Conservation (phyloP, 2,113 vertebrate species). For the Hoplias malabaricus region DNA sequence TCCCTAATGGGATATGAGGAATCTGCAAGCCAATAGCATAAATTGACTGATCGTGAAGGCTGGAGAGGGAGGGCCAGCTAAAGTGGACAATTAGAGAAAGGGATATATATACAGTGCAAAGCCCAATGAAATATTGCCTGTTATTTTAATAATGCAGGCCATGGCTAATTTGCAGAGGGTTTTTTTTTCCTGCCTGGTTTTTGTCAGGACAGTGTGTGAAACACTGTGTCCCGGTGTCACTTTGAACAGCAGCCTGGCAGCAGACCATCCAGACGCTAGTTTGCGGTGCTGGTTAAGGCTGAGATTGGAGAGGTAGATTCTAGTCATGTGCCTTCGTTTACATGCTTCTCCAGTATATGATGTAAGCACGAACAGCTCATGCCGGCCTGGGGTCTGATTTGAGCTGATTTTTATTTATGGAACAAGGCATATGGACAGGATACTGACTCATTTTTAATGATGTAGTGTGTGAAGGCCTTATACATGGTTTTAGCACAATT, state of each 20-base stretch:
- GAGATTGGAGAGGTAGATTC: neutral
- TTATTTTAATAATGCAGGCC: slow-evolving; percentile 99
- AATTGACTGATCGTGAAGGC: slow-evolving; percentile 88
- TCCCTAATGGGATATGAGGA: slow-evolving; percentile 88
- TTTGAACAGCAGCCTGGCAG: slow-evolving; percentile 84
- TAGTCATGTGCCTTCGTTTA: slow-evolving; percentile 33
- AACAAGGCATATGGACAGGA: neutral
- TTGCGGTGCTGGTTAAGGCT: slow-evolving; percentile 1
- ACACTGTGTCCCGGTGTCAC: slow-evolving; percentile 86
- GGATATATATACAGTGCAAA: slow-evolving; percentile 80
- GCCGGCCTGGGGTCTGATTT: neutral
- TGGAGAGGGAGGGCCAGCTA: slow-evolving; percentile 79
- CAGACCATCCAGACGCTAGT: neutral
- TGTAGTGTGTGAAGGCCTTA: neutral
- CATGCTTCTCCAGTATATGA: neutral
- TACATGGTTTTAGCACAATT: neutral
- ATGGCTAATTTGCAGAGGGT: slow-evolving; percentile 86
- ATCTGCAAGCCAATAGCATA: slow-evolving; percentile 82
- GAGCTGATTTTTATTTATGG: neutral
- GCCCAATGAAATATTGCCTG: slow-evolving; percentile 95
- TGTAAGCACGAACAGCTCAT: neutral
- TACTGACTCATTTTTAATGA: neutral
- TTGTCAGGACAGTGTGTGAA: slow-evolving; percentile 92
- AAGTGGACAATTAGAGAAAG: slow-evolving; percentile 94
- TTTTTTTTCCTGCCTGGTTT: slow-evolving; percentile 69